Percentiles rank a stretch among this genome's conserved stretches.
Conservation (phyloP, 2,113 vertebrate genomes). For the Eulacestoma nigropectus region DNA sequence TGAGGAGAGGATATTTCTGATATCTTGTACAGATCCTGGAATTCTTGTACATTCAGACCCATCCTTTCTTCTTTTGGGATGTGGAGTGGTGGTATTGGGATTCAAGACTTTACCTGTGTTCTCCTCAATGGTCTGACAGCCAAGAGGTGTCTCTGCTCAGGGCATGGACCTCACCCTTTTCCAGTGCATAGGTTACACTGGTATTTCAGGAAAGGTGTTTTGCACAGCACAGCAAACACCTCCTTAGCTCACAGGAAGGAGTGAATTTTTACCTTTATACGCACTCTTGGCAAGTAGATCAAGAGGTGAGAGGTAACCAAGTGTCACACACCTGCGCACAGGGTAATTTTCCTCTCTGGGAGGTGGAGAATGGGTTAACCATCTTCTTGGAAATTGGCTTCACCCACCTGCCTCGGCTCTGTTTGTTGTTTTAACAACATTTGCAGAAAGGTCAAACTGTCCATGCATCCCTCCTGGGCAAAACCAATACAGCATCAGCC, state of each 20-base stretch:
- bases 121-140: not conserved
- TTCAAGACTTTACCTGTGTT: not conserved
- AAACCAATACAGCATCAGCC: not conserved
- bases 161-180: not conserved
- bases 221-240: not conserved
- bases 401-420: not conserved
- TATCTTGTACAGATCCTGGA: not conserved
- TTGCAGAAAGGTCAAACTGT: slow-evolving; percentile 38
- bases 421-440: slow-evolving; percentile 10
- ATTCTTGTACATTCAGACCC: rapidly evolving
- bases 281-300: not conserved
- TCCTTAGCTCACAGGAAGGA: not conserved
- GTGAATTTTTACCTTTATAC: not conserved
- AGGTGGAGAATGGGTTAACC: not conserved
- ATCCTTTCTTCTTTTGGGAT: not conserved
- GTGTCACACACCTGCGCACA: not conserved
- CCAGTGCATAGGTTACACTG: not conserved
- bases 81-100: not conserved
- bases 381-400: not conserved
- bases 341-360: not conserved
- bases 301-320: not conserved
- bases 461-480: not conserved
- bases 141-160: not conserved
- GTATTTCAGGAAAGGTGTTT: not conserved
- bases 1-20: not conserved